A percentile compares a stretch with the other conserved stretches of the same genome.
Conservation (phyloP, 2,113 vertebrate species). For the Aramus guarauna region DNA sequence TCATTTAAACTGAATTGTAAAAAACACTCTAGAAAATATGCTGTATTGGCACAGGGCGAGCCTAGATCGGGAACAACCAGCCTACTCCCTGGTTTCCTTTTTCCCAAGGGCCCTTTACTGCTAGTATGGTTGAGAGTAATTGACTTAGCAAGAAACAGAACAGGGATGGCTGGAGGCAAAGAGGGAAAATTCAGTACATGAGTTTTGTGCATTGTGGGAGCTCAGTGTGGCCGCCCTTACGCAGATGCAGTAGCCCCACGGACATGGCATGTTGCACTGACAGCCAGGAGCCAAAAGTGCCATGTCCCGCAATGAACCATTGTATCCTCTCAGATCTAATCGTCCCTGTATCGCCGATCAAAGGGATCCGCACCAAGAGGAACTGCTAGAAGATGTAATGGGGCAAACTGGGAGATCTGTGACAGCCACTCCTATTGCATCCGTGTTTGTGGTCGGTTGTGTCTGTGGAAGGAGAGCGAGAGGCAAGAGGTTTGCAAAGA, state of each 20-base stretch:
- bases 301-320: not conserved
- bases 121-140: not conserved
- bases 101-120: slow-evolving; percentile 3
- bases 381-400: not conserved
- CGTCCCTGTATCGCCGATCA: not conserved
- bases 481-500: not conserved
- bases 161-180: slow-evolving; percentile 26
- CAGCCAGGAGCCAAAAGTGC: not conserved
- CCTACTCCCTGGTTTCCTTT: slow-evolving; percentile 17
- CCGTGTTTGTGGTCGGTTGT: rapidly evolving
- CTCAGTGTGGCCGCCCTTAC: rapidly evolving
- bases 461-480: not conserved
- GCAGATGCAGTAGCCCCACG: not conserved
- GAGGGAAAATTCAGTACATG: not conserved
- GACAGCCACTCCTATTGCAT: not conserved
- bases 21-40: slow-evolving; percentile 50
- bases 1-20: slow-evolving; percentile 35
- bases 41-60: not conserved
- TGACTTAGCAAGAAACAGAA: slow-evolving; percentile 23
- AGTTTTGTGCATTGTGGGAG: not conserved
- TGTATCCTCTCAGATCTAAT: not conserved
- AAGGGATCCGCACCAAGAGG: not conserved
- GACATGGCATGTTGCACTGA: rapidly evolving
- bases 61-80: slow-evolving; percentile 10
- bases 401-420: not conserved